phyloP scores from a whole-genome alignment of 2,113 vertebrate species.

The Pangasianodon hypophthalmus region DNA sequence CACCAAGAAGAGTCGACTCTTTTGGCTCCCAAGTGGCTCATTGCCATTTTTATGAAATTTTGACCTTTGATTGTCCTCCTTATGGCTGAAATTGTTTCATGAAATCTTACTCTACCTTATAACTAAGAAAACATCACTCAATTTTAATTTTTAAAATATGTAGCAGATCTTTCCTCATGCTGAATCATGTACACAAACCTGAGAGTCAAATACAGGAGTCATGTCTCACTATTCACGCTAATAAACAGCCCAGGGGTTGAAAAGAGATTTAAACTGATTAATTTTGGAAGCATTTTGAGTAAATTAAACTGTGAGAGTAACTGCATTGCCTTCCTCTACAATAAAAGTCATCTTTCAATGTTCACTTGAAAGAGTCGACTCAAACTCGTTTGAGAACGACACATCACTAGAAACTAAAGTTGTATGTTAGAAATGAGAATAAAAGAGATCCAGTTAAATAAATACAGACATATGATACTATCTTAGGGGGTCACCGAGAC shows the following conservation, averaged over 20 bases:
- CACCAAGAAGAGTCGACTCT: not conserved
- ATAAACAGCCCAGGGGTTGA: not conserved
- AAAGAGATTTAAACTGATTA: not conserved
- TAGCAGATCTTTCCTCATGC: no score
- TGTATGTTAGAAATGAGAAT: not conserved
- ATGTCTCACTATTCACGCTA: not conserved
- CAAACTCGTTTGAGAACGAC: not conserved
- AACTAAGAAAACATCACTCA: not conserved
- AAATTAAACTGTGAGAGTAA: not conserved
- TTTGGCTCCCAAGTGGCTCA: not conserved
- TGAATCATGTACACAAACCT: not conserved
- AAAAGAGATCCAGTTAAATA: not conserved
- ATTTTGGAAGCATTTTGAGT: not conserved
- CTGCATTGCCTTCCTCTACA: not conserved
- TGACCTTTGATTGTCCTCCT: not conserved
- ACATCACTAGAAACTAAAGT: not conserved
- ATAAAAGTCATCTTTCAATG: not conserved
- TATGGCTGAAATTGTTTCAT: no score
- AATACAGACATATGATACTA: not conserved
- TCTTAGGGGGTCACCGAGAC: not conserved
- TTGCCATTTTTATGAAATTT: not conserved
- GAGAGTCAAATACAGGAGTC: not conserved
- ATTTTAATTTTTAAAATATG: not conserved
- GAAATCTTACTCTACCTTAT: not conserved
- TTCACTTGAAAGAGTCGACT: not conserved